Base-by-base conservation (phyloP, 1,140 invertebrate species). In the Trichonephila inaurata region DNA sequence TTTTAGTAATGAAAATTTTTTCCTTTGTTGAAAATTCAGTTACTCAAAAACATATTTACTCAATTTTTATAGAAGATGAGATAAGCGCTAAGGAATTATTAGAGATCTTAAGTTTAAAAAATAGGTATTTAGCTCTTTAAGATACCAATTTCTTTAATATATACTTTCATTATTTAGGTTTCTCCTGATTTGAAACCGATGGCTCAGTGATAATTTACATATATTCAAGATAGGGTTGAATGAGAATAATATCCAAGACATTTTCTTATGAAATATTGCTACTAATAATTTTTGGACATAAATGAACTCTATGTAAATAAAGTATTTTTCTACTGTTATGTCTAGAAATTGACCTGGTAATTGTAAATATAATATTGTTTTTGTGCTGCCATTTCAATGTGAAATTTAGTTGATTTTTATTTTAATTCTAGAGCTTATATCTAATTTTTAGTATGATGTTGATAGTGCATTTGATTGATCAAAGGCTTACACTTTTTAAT, bases 161-260 rank as follows among this genome's bases (percentile, higher is more conserved):
- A n/a, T 24, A 5, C 87, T 81, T 72, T 87, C 51, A 21, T 94
- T 86, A 91, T 95, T 93, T 93, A 96, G 95, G 94, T 96, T n/a
- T 95, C 95, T 21, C 94, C 95, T 16, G 95, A 96, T 87, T 91
- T 96, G 83, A 96, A 95, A 91, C 95, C 95, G 44, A 96, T 96
- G 96, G 95, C 95, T 66, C 95, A 96, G 93, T 94, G 85, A 8
- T 94, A 86, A 91, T 72, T 51, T 51, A 6, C 44, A 51, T 5
- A 6, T 51, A 51, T 51, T 51, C 44, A 6, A 8, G 44, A 51
- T 51, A 51, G 4, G 44, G 1, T 3, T 51, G 44, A 51, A 51
- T 51, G 44, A 0, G 44, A 51, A 51, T 51, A 51, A 51, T 64
- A 21, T 21, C 62, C 72, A 77, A 77, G 72, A 77, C 18, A 14